phyloP scores from a whole-genome alignment of 2,888 invertebrate species.

The Microchrysa polita region DNA sequence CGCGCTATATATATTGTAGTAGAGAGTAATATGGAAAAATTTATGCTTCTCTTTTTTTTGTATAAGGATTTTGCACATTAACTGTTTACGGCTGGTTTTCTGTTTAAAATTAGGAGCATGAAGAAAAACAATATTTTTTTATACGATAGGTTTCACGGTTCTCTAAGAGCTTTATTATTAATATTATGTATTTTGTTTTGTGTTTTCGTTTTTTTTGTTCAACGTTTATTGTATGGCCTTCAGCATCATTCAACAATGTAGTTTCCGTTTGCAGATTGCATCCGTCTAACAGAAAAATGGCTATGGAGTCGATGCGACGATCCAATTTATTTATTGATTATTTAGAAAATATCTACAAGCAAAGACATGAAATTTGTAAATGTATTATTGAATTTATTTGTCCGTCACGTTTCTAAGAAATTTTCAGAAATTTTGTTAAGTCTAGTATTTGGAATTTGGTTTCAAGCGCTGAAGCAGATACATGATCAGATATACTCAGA shows the following conservation, averaged over 20 bases:
- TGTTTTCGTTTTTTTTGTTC: not conserved
- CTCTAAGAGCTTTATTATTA: conserved; percentile 13
- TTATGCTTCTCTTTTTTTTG: no score
- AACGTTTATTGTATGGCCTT: not conserved
- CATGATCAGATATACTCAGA: no score
- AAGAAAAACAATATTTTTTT: not conserved
- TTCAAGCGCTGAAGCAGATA: no score
- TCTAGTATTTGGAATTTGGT: no score
- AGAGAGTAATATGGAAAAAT: conserved; percentile 14
- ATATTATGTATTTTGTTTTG: not conserved
- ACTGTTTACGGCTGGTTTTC: not conserved
- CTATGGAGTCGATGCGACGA: conserved; percentile 43
- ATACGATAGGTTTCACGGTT: not conserved
- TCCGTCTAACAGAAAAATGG: conserved; percentile 45
- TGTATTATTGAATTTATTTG: conserved; percentile 34
- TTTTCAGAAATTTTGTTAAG: conserved; percentile 16
- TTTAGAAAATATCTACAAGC: conserved; percentile 25
- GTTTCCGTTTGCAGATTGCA: conserved; percentile 46
- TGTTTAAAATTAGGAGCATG: not conserved
- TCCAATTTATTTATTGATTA: conserved; percentile 42
- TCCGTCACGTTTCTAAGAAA: conserved; percentile 31
- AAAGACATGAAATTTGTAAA: conserved; percentile 32
- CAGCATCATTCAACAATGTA: not conserved
- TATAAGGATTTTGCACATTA: not conserved
- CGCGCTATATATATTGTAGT: not conserved